Percentiles rank a stretch among this genome's conserved stretches.
Evolutionary conservation across 2,797 vertebrate species (phyloP).

Genomic region (Lagorchestes hirsutus): DNA sequence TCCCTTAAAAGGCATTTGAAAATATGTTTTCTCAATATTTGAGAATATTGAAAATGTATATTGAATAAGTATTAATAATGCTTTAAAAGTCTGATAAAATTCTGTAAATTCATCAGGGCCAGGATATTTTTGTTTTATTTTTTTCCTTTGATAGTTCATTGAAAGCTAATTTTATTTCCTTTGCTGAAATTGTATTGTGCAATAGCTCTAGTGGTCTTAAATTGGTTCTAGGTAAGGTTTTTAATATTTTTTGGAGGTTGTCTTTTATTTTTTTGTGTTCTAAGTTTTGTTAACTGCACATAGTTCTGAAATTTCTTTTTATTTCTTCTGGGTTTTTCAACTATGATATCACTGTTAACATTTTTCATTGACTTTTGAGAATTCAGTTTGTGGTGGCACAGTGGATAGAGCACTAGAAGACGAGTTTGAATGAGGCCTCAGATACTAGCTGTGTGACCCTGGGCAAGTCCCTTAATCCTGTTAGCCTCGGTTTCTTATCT

Average conservation of each 20-base stretch:
- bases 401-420: not conserved
- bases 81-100: not conserved
- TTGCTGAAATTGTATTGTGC: not conserved
- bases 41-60: not conserved
- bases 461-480: not conserved
- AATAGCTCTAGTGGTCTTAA: not conserved
- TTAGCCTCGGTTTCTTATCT: not conserved
- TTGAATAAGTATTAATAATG: not conserved
- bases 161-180: not conserved
- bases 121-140: not conserved
- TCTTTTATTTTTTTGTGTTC: not conserved
- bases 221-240: not conserved
- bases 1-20: not conserved
- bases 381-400: not conserved
- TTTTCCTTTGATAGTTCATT: not conserved
- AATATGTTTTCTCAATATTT: not conserved
- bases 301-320: not conserved
- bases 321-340: not conserved
- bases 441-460: not conserved
- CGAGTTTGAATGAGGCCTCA: not conserved
- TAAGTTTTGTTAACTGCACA: not conserved
- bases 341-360: not conserved
- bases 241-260: not conserved
- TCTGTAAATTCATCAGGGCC: not conserved
- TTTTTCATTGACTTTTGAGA: not conserved